Conservation (phyloP, 2,888 invertebrate genomes). For the Eupithecia centaureata region DNA sequence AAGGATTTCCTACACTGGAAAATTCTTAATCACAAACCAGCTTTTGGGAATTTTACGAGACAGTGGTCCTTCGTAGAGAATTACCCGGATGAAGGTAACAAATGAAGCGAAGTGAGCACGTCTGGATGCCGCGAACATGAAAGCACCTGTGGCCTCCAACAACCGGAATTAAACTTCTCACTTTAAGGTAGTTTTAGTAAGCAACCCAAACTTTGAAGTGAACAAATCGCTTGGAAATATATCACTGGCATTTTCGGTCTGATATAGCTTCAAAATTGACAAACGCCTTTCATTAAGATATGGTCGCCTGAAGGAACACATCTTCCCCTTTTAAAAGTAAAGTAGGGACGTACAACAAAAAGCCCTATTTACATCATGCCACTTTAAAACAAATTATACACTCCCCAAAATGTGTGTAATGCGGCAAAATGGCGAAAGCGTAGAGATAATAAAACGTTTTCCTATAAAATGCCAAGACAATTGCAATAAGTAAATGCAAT, state of each 20-base stretch:
- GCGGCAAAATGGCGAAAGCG: constrained; percentile 31
- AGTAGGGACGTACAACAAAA: constrained; percentile 19
- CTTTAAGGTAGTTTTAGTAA: background rate
- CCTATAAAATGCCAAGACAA: background rate
- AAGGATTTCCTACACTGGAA: constrained; percentile 63
- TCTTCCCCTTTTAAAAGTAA: background rate
- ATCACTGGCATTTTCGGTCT: background rate
- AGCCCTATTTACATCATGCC: constrained; percentile 26
- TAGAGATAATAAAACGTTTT: background rate
- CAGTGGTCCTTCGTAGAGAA: constrained; percentile 42
- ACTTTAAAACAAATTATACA: constrained; percentile 41
- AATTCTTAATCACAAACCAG: constrained; percentile 59
- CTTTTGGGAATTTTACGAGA: constrained; percentile 51
- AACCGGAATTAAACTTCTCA: constrained; percentile 48
- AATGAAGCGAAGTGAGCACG: constrained; percentile 22
- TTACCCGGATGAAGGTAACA: constrained; percentile 37
- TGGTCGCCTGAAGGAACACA: background rate
- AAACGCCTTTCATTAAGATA: background rate
- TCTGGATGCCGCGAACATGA: constrained; percentile 33
- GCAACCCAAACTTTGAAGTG: background rate
- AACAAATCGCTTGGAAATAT: background rate
- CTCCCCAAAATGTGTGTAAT: constrained; percentile 30
- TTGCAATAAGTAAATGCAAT: constrained; percentile 45
- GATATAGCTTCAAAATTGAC: background rate
- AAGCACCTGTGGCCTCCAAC: constrained; percentile 52